Conservation (phyloP, 2,888 invertebrate genomes). For the Idaea aversata region DNA sequence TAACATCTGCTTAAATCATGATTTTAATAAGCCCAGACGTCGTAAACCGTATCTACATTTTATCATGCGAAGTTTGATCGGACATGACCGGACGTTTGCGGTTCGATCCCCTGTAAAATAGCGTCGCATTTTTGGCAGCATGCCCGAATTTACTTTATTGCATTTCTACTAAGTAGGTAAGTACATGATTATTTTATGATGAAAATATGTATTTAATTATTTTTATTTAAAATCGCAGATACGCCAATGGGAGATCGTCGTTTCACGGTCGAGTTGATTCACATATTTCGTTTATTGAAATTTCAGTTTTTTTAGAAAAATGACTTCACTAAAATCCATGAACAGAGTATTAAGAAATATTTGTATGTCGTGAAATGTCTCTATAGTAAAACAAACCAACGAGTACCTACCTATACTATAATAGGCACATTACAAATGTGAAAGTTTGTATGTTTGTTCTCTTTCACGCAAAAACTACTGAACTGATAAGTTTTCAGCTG, state of each 20-base stretch:
- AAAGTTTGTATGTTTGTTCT: no score
- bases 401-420: no score
- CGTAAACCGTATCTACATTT: constrained; percentile 7
- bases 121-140: constrained; percentile 59
- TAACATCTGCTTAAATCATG: not conserved
- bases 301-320: not conserved
- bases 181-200: constrained; percentile 46
- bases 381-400: not conserved
- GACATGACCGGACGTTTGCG: constrained; percentile 40
- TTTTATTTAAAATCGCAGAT: constrained; percentile 37
- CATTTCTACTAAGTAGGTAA: constrained; percentile 48
- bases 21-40: not conserved
- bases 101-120: constrained; percentile 58
- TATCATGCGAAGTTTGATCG: constrained; percentile 37
- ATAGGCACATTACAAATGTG: no score
- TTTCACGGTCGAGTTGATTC: constrained; percentile 26
- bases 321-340: not conserved
- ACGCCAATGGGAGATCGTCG: constrained; percentile 27
- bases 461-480: no score
- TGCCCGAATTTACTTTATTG: constrained; percentile 60
- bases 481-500: no score
- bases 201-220: constrained; percentile 44
- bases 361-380: not conserved
- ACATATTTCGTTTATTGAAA: constrained; percentile 8
- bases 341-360: not conserved